Conservation (phyloP, 2,113 vertebrate species). For the Bombycilla garrulus region DNA sequence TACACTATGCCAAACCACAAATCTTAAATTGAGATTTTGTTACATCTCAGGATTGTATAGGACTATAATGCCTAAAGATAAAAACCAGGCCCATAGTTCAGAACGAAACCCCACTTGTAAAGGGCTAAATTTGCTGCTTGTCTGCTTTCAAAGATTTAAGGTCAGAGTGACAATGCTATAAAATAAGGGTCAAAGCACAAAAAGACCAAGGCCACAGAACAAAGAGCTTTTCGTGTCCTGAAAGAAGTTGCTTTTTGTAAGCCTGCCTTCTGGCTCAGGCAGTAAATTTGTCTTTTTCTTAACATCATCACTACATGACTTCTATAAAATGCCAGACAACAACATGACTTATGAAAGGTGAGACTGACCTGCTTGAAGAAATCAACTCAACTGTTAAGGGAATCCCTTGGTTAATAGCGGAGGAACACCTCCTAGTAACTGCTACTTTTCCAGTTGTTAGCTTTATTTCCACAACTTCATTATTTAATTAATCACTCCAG, state of each 20-base stretch:
- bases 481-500: not conserved
- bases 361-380: not conserved
- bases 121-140: constrained; percentile 39
- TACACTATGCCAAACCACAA: not conserved
- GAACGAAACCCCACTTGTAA: not conserved
- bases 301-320: constrained; percentile 28
- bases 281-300: constrained; percentile 47
- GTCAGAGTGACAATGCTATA: constrained; percentile 57
- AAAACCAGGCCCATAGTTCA: not conserved
- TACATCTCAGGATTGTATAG: not conserved
- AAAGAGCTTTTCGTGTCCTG: constrained; percentile 56
- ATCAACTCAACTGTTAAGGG: not conserved
- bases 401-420: not conserved
- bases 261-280: constrained; percentile 5
- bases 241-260: constrained; percentile 48
- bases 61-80: not conserved
- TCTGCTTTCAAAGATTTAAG: constrained; percentile 51
- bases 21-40: not conserved
- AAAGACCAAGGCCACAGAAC: constrained; percentile 55
- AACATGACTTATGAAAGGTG: not conserved
- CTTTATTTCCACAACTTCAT: not conserved
- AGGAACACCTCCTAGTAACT: not conserved
- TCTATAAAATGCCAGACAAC: not conserved
- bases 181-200: constrained; percentile 59
- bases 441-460: not conserved